A percentile compares a stretch with the other conserved stretches of the same genome.
phyloP scores from a whole-genome alignment of 2,797 vertebrate genomes.

The Enteromius trimaculatus region DNA sequence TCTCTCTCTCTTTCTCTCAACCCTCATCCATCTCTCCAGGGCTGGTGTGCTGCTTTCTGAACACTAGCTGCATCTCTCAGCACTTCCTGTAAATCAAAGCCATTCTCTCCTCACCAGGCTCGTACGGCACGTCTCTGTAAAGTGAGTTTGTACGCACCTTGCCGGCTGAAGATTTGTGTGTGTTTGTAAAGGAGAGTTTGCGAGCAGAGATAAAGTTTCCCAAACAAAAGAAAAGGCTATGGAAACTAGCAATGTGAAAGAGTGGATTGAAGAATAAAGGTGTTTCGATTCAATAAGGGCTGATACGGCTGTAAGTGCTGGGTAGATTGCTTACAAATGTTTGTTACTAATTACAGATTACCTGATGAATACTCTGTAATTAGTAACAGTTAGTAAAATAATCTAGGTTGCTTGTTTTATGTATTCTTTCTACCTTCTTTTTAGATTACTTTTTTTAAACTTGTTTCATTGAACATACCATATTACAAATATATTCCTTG shows the following conservation, averaged over 20 bases:
- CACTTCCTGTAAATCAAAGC: slow-evolving; percentile 49
- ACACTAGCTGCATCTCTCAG: slow-evolving; percentile 39
- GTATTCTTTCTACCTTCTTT: not conserved
- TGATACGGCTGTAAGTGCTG: not conserved
- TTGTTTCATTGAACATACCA: not conserved
- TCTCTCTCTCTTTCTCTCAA: slow-evolving; percentile 64
- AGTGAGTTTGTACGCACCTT: slow-evolving; percentile 28
- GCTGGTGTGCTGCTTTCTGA: slow-evolving; percentile 30
- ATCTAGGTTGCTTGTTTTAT: not conserved
- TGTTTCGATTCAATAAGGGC: not conserved
- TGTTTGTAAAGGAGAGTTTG: slow-evolving; percentile 13
- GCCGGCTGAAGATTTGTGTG: slow-evolving; percentile 25
- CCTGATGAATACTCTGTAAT: not conserved
- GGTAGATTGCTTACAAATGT: not conserved
- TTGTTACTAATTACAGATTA: not conserved
- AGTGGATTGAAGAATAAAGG: not conserved
- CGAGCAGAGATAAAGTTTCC: slow-evolving; percentile 19
- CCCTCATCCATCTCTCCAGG: slow-evolving; percentile 17
- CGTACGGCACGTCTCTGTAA: not conserved
- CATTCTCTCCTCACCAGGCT: slow-evolving; percentile 18
- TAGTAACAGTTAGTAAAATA: not conserved
- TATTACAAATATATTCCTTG: not conserved
- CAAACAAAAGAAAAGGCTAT: not conserved
- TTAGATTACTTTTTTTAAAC: not conserved
- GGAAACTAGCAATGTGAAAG: not conserved